Evolutionary conservation across 2,113 vertebrate species (phyloP).

Genomic region (Eulemur macaco): DNA sequence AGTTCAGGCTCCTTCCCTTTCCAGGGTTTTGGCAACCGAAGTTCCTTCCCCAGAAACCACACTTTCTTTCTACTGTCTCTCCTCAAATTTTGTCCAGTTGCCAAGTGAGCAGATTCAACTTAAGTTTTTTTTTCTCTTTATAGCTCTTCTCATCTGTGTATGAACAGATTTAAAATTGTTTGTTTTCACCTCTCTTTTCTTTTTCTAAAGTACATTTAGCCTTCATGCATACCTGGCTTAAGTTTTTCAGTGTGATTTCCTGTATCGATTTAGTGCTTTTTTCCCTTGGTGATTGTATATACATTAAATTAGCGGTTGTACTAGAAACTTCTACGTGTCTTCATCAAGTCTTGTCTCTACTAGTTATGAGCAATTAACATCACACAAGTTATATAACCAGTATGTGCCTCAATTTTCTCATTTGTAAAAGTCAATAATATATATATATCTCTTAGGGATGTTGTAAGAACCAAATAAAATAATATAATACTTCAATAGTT

Average conservation of each 20-base stretch:
- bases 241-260: neutral
- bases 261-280: neutral
- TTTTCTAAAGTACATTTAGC: slow-evolving; percentile 7
- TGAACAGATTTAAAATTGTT: neutral
- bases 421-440: neutral
- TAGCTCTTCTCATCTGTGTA: neutral
- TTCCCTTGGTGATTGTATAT: neutral
- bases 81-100: neutral
- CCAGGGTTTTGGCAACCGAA: neutral
- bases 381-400: neutral
- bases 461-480: neutral
- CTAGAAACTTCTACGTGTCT: neutral
- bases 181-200: neutral
- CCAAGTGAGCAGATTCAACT: neutral
- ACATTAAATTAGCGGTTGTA: neutral
- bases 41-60: neutral
- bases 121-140: neutral
- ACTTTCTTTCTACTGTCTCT: neutral
- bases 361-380: neutral
- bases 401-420: neutral
- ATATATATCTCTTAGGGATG: neutral
- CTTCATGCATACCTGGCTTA: neutral
- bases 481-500: neutral
- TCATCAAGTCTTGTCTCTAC: neutral
- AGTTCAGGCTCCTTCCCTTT: neutral